phyloP scores from a whole-genome alignment of 1,140 invertebrate species.

The Bombus vancouverensis region DNA sequence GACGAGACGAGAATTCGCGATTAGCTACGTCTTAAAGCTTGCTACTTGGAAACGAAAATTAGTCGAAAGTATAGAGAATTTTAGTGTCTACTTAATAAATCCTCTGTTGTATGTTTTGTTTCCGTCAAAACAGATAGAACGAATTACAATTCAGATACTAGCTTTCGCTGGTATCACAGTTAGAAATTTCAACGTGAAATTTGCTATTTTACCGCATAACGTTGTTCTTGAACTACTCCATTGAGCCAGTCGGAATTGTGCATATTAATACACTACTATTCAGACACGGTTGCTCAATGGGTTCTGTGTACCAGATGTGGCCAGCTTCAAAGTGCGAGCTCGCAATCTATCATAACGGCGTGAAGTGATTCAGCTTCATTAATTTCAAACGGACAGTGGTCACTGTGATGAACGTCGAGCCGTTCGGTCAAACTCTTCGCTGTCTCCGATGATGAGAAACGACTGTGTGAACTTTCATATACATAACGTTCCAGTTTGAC shows the following conservation, averaged over 20 bases:
- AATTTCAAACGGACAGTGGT: slow-evolving; percentile 28
- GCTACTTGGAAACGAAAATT: no score
- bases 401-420: neutral
- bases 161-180: no score
- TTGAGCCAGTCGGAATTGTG: neutral
- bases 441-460: neutral
- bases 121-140: no score
- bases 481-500: neutral
- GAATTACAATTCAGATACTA: no score
- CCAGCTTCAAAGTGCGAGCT: neutral
- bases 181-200: neutral
- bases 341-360: slow-evolving; percentile 21
- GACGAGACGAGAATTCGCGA: neutral
- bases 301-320: slow-evolving; percentile 40
- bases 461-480: neutral
- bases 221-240: neutral
- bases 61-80: no score
- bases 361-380: slow-evolving; percentile 18
- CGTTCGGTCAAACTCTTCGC: neutral
- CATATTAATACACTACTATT: slow-evolving; percentile 48
- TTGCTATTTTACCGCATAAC: neutral
- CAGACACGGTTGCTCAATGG: slow-evolving; percentile 29
- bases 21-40: neutral
- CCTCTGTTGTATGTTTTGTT: no score
- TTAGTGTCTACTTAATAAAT: no score